A percentile compares a stretch with the other conserved stretches of the same genome.
These are phyloP conservation scores for Dugesia japonica DNA, from an alignment of 2,888 invertebrate genomes.

Conservation along the genomic window DNA sequence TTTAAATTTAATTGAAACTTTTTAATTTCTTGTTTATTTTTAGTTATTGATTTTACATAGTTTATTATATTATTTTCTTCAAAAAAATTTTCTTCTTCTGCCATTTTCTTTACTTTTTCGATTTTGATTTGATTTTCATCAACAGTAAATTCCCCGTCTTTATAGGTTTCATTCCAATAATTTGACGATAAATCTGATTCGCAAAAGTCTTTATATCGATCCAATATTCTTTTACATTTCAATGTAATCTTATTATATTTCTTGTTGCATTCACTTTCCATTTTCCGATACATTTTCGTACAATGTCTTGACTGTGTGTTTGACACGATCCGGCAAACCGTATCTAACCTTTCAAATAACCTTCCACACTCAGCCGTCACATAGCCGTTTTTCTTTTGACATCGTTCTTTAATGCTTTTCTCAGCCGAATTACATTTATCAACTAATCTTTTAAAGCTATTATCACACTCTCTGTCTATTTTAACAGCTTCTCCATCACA, in stretches of 20 bases:
- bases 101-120: not conserved
- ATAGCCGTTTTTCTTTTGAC: constrained; percentile 14
- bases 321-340: not conserved
- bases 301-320: not conserved
- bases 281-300: not conserved
- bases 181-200: not conserved
- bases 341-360: not conserved
- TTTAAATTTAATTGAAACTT: too few relatives aligned
- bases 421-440: not conserved
- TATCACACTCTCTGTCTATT: not conserved
- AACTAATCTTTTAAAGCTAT: not conserved
- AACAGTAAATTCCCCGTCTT: not conserved
- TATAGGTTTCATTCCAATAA: not conserved
- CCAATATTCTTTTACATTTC: not conserved
- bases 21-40: not conserved
- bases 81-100: constrained; percentile 2
- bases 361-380: not conserved
- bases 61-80: not conserved
- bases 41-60: not conserved
- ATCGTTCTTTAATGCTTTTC: not conserved
- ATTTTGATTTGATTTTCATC: not conserved
- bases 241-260: not conserved
- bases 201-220: not conserved
- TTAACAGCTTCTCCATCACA: not conserved
- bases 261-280: not conserved